phyloP scores from a whole-genome alignment of 2,113 vertebrate species.

The Gracilinanus agilis region DNA sequence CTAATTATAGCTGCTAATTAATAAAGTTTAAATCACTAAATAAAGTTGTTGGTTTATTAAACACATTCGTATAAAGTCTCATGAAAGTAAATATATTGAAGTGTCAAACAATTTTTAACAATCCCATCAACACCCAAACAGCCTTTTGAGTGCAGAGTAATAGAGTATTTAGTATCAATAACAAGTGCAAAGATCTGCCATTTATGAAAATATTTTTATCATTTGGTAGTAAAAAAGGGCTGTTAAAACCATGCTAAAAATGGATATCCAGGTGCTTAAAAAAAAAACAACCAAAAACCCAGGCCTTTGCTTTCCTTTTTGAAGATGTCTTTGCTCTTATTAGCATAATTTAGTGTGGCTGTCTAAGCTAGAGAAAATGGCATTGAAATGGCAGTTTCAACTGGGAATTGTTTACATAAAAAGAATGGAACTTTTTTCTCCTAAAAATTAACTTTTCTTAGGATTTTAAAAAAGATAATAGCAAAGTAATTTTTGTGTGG shows the following conservation, averaged over 20 bases:
- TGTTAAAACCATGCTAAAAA: neutral
- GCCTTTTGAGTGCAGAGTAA: neutral
- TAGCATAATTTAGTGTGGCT: neutral
- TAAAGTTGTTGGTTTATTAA: neutral
- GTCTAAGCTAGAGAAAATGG: neutral
- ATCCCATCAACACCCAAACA: neutral
- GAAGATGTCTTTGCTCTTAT: neutral
- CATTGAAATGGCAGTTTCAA: neutral
- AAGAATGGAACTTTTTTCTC: neutral
- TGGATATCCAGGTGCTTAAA: neutral
- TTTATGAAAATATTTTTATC: neutral
- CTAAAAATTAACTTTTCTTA: conserved; percentile 11
- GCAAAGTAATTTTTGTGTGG: neutral
- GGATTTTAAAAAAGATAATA: neutral
- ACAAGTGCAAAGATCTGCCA: neutral
- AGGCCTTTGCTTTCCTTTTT: neutral
- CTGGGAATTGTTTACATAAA: neutral
- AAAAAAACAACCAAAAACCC: neutral
- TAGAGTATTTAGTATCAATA: neutral
- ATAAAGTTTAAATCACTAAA: neutral
- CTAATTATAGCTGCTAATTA: neutral
- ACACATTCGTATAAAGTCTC: neutral
- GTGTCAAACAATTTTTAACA: conserved; percentile 26
- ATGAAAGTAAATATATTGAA: neutral
- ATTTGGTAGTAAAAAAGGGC: neutral